Evolutionary conservation across 2,113 vertebrate genomes (phyloP).

Genomic region (Elachura formosa): DNA sequence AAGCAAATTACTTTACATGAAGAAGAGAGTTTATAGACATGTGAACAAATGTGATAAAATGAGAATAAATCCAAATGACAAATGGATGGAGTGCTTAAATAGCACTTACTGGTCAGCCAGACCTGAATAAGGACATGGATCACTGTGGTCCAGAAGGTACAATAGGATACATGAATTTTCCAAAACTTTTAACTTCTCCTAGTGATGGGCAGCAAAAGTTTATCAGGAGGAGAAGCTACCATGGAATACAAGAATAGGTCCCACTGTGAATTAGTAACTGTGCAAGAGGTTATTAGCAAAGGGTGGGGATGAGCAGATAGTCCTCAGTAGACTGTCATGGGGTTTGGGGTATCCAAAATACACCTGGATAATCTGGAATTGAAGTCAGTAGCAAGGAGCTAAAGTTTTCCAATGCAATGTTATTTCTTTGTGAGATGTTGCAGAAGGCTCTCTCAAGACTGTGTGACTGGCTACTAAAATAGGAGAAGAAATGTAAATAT

Average conservation of each 20-base stretch:
- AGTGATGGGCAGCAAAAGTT: background rate
- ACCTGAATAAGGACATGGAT: background rate
- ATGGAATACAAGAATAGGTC: background rate
- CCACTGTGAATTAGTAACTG: background rate
- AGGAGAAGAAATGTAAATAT: background rate
- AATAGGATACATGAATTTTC: background rate
- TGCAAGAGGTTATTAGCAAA: background rate
- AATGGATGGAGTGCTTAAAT: background rate
- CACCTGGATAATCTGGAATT: background rate
- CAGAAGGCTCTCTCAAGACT: background rate
- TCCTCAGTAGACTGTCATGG: background rate
- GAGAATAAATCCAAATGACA: background rate
- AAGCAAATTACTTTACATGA: background rate
- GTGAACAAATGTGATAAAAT: background rate
- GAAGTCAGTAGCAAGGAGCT: background rate
- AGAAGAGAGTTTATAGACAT: background rate
- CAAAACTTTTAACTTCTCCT: background rate
- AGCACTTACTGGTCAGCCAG: background rate
- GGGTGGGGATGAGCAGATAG: background rate
- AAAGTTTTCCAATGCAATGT: background rate
- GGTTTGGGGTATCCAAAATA: background rate
- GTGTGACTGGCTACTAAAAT: background rate
- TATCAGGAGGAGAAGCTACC: background rate
- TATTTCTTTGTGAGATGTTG: background rate
- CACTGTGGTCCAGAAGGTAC: background rate